phyloP scores from a whole-genome alignment of 2,113 vertebrate genomes.

The western clawed frog (Xenopus tropicalis) region UCB_Xtro_10.0 CM004448.2:86880001-86880500 shows the following conservation, averaged over 20 bases:
- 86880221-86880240: not conserved
- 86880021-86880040: slow-evolving; percentile 59
- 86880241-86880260: not conserved
- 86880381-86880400: no score
- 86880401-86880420: no score
- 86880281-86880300: no score
- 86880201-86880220: slow-evolving; percentile 14
- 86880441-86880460: no score
- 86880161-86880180: slow-evolving; percentile 11
- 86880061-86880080: slow-evolving; percentile 56
- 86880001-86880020: slow-evolving; percentile 49
- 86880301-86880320: no score
- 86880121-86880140: slow-evolving; percentile 36
- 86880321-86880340: no score
- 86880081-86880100: slow-evolving; percentile 47
- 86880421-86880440: no score
- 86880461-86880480: no score
- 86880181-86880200: slow-evolving; percentile 32
- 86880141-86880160: slow-evolving; percentile 12
- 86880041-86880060: slow-evolving; percentile 55
- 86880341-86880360: no score
- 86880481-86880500: no score
- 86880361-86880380: no score
- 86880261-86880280: no score
- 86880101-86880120: slow-evolving; percentile 42